Conservation (phyloP, 2,888 invertebrate genomes). For the Nowickia ferox region DNA sequence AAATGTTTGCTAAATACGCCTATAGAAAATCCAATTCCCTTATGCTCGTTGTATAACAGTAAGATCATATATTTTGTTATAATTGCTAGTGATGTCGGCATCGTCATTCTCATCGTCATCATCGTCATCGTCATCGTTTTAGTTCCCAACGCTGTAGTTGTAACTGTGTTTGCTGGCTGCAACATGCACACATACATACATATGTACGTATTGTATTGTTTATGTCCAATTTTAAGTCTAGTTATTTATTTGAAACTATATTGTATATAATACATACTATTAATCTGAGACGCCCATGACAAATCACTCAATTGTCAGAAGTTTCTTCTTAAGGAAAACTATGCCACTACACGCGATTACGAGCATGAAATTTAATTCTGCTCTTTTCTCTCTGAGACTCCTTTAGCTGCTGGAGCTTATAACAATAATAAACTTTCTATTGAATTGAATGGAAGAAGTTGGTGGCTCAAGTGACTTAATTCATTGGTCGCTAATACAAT, state of each 20-base stretch:
- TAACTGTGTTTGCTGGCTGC: constrained; percentile 14
- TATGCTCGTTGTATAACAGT: constrained; percentile 23
- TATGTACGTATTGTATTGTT: constrained; percentile 49
- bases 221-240: constrained; percentile 56
- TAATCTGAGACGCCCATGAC: constrained; percentile 73
- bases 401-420: not conserved
- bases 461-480: constrained; percentile 66
- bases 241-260: constrained; percentile 70
- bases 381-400: constrained; percentile 13
- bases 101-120: constrained; percentile 17
- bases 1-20: constrained; percentile 77
- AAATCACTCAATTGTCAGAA: constrained; percentile 76
- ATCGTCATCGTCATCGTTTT: constrained; percentile 12
- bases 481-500: constrained; percentile 64
- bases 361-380: not conserved
- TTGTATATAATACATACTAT: constrained; percentile 72
- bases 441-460: constrained; percentile 31
- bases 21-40: constrained; percentile 44
- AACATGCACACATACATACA: constrained; percentile 31
- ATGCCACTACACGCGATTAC: too few relatives aligned
- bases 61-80: constrained; percentile 68
- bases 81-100: constrained; percentile 63
- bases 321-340: constrained; percentile 13
- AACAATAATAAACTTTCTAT: constrained; percentile 62
- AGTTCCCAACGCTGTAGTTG: constrained; percentile 13